Percentiles rank a stretch among this genome's conserved stretches.
Evolutionary conservation across 2,113 vertebrate species (phyloP).

Genomic region (Tachuris rubrigastra): DNA sequence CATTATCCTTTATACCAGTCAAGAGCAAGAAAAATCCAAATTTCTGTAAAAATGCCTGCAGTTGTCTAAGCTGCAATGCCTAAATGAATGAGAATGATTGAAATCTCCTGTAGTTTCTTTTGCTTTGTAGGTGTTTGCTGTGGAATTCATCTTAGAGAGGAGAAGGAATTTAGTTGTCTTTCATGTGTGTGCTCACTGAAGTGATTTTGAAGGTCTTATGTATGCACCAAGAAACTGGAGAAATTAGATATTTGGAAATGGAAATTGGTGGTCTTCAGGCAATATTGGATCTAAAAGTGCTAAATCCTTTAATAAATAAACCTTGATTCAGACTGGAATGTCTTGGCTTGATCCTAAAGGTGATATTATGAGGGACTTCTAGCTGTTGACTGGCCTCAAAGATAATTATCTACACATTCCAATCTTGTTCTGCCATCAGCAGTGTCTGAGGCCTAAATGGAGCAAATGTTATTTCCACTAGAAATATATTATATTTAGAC

Average conservation of each 20-base stretch:
- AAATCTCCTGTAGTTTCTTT: neutral
- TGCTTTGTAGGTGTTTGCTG: constrained; percentile 43
- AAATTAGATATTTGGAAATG: constrained; percentile 79
- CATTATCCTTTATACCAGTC: neutral
- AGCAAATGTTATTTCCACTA: constrained; percentile 61
- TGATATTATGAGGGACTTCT: constrained; percentile 73
- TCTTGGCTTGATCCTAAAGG: constrained; percentile 81
- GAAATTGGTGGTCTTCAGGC: constrained; percentile 79
- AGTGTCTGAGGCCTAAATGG: constrained; percentile 50
- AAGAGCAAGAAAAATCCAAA: neutral
- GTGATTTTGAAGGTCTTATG: constrained; percentile 60
- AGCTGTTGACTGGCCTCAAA: constrained; percentile 71
- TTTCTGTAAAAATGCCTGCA: neutral
- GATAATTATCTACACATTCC: constrained; percentile 82
- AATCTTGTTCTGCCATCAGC: constrained; percentile 66
- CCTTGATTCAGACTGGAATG: constrained; percentile 80
- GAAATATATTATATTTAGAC: constrained; percentile 56
- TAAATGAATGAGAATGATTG: neutral
- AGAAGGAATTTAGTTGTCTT: constrained; percentile 55
- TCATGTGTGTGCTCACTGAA: neutral
- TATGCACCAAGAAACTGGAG: constrained; percentile 68
- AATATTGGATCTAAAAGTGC: constrained; percentile 80
- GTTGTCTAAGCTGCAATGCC: neutral
- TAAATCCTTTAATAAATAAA: constrained; percentile 85
- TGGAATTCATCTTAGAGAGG: constrained; percentile 31